phyloP scores from a whole-genome alignment of 2,797 vertebrate genomes.

The Alcedo quadribrachys region DNA sequence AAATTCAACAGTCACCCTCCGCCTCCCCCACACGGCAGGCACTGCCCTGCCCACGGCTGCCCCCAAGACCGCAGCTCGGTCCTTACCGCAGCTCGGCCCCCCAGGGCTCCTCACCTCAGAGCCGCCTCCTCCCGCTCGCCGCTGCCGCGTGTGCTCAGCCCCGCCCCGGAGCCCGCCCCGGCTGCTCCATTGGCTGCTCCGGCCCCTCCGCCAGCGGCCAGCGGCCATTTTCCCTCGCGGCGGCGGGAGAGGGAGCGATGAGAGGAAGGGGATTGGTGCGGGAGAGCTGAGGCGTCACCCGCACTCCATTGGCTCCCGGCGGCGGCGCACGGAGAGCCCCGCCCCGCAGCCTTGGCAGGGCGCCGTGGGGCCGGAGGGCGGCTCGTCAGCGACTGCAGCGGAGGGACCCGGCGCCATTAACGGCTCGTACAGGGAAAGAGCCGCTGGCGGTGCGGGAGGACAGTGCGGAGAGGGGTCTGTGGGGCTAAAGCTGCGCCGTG shows the following conservation, averaged over 20 bases:
- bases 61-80: too few species aligned
- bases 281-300: accelerated
- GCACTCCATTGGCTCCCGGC: accelerated
- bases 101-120: not conserved
- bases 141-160: not conserved
- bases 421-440: accelerated
- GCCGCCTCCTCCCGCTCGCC: not conserved
- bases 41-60: too few species aligned
- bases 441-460: accelerated
- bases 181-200: not conserved
- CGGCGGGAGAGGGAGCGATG: not conserved
- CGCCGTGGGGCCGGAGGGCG: too few species aligned
- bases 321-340: too few species aligned
- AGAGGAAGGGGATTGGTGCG: not conserved
- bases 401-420: not conserved
- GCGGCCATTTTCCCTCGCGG: not conserved
- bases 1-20: too few species aligned
- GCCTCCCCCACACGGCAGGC: not conserved
- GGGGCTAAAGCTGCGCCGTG: not conserved
- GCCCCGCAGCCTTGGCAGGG: not conserved
- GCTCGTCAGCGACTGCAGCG: too few species aligned
- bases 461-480: not conserved
- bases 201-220: not conserved
- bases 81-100: not conserved
- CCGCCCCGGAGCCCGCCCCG: not conserved